Base-by-base conservation (phyloP, 1,140 invertebrate species). In the Cotesia typhae region DNA sequence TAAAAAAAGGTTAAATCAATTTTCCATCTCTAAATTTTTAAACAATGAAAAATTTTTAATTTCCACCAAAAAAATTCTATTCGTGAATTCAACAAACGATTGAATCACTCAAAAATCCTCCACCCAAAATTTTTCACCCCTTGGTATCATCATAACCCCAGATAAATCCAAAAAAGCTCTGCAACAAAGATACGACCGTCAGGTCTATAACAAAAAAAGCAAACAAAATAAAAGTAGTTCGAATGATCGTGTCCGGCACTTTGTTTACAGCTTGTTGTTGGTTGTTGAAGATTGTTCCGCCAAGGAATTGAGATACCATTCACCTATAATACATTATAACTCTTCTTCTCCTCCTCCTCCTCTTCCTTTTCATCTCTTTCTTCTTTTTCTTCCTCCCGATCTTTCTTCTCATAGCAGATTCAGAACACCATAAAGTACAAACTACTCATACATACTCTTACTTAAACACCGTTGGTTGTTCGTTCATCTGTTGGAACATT, bases 201-300 rank as follows among this genome's bases (percentile, higher is more conserved):
- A 37, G n/a, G 66, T 35, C 36, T 4, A 9, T 38, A 37, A 28
- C 71, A 67, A 14, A 35, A 35, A 37, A 38, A 37, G 61, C 65
- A 66, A 47, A 64, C 53, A 55, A 47, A 47, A 47, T 47, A 47
- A 47, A 47, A 47, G 6, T 47, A 6, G 41, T 9, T 6, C 41
- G 41, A 47, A 47, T 47, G 6, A 47, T 69, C 60, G 72, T 65
- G 67, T 69, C 67, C 57, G 67, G 14, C 63, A 63, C 67, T 71
- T 69, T 70, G 67, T 73, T 72, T 67, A 65, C 70, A 72, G 70
- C 70, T 72, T 72, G 70, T 67, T 72, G 53, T 53, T 67, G 70
- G 67, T 72, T 72, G 55, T 66, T 72, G 53, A 37, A 72, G 70
- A 72, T 72, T 72, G 55, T 66, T 72, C 65, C 55, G 55, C 38